phyloP scores from a whole-genome alignment of 1,140 invertebrate genomes.

The Drusus annulatus region DNA sequence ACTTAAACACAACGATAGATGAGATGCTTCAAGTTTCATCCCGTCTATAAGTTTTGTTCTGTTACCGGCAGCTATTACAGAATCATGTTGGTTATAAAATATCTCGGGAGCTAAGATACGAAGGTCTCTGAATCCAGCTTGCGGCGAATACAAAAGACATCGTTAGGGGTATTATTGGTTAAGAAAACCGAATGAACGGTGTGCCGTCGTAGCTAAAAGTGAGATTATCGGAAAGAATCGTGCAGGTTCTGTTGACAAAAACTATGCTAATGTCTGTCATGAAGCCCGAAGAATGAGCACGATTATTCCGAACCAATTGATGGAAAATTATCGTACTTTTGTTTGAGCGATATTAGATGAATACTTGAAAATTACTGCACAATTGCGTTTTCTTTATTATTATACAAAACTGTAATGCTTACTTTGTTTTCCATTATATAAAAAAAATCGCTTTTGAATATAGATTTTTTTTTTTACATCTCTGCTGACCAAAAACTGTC shows the following conservation, averaged over 20 bases:
- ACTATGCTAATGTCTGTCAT: not conserved
- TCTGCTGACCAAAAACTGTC: too few species aligned
- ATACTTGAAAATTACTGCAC: too few species aligned
- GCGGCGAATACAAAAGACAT: slow-evolving; percentile 36
- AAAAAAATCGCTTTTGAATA: too few species aligned
- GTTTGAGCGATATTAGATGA: not conserved
- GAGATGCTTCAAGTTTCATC: too few species aligned
- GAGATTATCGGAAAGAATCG: not conserved
- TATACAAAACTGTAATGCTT: too few species aligned
- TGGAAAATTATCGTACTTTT: not conserved
- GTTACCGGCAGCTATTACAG: not conserved
- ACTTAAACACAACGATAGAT: too few species aligned
- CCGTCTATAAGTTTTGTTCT: too few species aligned
- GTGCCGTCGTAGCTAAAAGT: not conserved
- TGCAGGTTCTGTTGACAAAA: slow-evolving; percentile 23
- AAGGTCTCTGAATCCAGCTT: not conserved
- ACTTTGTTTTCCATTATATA: too few species aligned
- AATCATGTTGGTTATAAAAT: not conserved
- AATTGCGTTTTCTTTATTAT: too few species aligned
- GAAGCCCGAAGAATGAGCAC: not conserved
- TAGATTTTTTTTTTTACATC: too few species aligned
- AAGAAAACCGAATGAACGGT: slow-evolving; percentile 30
- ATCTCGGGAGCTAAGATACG: slow-evolving; percentile 21
- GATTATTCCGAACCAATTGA: not conserved
- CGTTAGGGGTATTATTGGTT: slow-evolving; percentile 33